A percentile compares a stretch with the other conserved stretches of the same genome.
Evolutionary conservation across 2,888 invertebrate species (phyloP).

Genomic region (Muscina levida): DNA sequence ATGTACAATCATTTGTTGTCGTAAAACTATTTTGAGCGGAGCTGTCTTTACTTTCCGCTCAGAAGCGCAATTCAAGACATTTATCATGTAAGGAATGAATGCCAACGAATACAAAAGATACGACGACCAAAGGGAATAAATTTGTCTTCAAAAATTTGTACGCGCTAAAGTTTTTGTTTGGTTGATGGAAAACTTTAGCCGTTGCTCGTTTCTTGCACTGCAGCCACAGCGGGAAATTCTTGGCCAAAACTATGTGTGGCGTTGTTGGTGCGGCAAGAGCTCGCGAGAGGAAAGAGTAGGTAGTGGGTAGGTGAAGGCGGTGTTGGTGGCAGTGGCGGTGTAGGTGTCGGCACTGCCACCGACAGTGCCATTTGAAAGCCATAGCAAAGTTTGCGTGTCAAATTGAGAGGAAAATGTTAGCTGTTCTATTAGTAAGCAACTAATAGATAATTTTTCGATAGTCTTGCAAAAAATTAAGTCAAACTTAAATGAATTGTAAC

Average conservation of each 20-base stretch:
- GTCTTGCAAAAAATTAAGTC: neutral
- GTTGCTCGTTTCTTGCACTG: neutral
- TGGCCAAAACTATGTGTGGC: neutral
- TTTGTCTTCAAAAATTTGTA: slow-evolving; percentile 11
- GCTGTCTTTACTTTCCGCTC: slow-evolving; percentile 7
- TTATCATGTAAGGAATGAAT: slow-evolving; percentile 10
- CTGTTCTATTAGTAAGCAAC: slow-evolving; percentile 17
- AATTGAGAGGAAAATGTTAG: slow-evolving; percentile 49
- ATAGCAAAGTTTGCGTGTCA: slow-evolving; percentile 46
- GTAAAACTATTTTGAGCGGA: slow-evolving; percentile 19
- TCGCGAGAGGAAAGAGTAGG: too few species aligned
- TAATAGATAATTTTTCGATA: slow-evolving; percentile 15
- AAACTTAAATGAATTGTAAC: slow-evolving; percentile 14
- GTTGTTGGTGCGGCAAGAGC: neutral
- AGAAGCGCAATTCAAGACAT: slow-evolving; percentile 12
- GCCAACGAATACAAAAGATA: too few species aligned
- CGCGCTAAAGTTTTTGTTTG: neutral
- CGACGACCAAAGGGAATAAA: neutral
- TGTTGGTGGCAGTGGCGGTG: neutral
- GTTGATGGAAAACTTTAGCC: slow-evolving; percentile 11
- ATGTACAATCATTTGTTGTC: slow-evolving; percentile 54
- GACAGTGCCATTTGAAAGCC: neutral
- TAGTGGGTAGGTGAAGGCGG: neutral
- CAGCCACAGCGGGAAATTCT: neutral
- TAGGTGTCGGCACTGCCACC: neutral